These are phyloP conservation scores for Cosmorhoe ocellata DNA, from an alignment of 2,888 invertebrate genomes.

Conservation along the genomic window DNA sequence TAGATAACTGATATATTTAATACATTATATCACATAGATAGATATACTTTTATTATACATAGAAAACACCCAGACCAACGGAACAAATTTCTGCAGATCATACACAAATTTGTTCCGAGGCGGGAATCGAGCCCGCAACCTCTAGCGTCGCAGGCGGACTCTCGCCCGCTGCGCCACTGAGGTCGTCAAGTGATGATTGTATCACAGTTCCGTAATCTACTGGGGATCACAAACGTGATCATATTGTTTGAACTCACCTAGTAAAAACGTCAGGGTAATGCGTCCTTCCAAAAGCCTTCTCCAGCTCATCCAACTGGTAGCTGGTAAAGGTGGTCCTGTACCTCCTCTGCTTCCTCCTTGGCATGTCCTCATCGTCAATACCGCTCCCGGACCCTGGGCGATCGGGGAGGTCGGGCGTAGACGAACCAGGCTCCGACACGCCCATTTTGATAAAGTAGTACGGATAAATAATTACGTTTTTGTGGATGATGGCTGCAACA, in stretches of 20 bases:
- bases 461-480: slow-evolving; percentile 21
- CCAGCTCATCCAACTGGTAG: slow-evolving; percentile 96
- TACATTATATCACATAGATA: too few species aligned
- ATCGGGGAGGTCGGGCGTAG: slow-evolving; percentile 65
- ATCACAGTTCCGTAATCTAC: too few species aligned
- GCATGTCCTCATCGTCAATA: slow-evolving; percentile 88
- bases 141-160: too few species aligned
- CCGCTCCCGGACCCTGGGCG: slow-evolving; percentile 69
- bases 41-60: too few species aligned
- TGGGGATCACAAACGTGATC: too few species aligned
- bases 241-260: slow-evolving; percentile 82
- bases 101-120: too few species aligned
- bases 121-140: too few species aligned
- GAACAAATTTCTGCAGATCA: too few species aligned
- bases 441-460: slow-evolving; percentile 53
- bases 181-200: too few species aligned
- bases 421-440: slow-evolving; percentile 69
- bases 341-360: slow-evolving; percentile 94
- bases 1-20: too few species aligned
- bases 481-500: slow-evolving; percentile 23
- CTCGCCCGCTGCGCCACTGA: too few species aligned
- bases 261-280: slow-evolving; percentile 99
- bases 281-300: slow-evolving; percentile 98
- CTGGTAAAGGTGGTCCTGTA: slow-evolving; percentile 97
- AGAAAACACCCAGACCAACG: too few species aligned